A percentile compares a stretch with the other conserved stretches of the same genome.
Conservation (phyloP, 2,113 vertebrate species). For the Hipposideros armiger region DNA sequence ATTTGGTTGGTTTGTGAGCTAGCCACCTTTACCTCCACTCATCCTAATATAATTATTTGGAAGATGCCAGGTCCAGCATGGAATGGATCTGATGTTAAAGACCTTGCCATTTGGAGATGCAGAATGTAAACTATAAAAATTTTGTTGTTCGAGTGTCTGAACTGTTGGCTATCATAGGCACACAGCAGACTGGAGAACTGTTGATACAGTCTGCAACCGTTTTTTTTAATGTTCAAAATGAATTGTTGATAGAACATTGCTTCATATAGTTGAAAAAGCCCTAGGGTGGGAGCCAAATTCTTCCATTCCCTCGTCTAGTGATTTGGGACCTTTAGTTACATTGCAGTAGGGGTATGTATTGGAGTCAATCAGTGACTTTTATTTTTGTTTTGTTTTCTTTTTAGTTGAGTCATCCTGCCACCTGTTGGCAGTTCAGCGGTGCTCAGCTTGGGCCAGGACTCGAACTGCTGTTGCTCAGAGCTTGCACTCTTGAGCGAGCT, state of each 20-base stretch:
- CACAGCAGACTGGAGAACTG: neutral
- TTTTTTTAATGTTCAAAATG: neutral
- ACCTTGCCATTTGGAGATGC: neutral
- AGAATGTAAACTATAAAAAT: neutral
- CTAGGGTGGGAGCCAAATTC: neutral
- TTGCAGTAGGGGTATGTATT: neutral
- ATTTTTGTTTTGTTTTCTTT: neutral
- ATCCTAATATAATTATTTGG: neutral
- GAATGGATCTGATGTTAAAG: neutral
- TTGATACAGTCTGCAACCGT: neutral
- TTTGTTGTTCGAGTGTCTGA: neutral
- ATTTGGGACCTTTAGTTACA: conserved; percentile 13
- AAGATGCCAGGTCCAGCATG: neutral
- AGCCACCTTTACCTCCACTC: neutral
- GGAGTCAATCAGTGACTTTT: neutral
- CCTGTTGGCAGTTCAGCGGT: too few relatives aligned
- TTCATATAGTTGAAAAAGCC: neutral
- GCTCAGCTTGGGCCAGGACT: too few relatives aligned
- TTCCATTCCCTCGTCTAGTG: neutral
- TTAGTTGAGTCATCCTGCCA: too few relatives aligned
- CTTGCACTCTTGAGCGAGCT: too few relatives aligned
- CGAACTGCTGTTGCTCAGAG: too few relatives aligned
- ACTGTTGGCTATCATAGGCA: neutral
- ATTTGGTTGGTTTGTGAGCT: neutral
- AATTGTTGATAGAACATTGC: conserved; percentile 15